Conservation (phyloP, 2,113 vertebrate genomes). For the Nesoenas mayeri region DNA sequence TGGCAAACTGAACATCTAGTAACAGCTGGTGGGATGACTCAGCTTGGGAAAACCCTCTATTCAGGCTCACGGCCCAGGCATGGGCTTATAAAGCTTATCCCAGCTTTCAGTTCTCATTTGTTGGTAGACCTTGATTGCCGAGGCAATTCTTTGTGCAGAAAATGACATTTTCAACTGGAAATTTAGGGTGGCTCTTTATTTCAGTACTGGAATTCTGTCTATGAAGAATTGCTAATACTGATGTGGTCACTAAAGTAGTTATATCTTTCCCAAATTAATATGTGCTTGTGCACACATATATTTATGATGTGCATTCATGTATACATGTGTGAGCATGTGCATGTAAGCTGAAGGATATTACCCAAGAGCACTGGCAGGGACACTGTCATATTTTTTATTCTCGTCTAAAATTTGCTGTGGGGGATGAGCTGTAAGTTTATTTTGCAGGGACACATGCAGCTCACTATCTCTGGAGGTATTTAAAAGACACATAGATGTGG, state of each 20-base stretch:
- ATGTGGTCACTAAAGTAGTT: not conserved
- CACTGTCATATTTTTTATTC: not conserved
- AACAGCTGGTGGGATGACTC: slow-evolving; percentile 20
- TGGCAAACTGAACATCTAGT: slow-evolving; percentile 12
- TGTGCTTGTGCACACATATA: no score
- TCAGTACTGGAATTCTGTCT: not conserved
- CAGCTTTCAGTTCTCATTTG: not conserved
- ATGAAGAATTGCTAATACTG: not conserved
- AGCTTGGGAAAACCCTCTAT: not conserved
- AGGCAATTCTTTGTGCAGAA: not conserved
- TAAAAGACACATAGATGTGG: no score
- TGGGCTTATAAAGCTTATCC: not conserved
- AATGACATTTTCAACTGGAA: not conserved
- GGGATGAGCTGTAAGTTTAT: not conserved
- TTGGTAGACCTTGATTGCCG: not conserved
- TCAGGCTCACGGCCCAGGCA: not conserved
- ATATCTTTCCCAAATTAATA: not conserved
- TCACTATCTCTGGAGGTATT: not conserved
- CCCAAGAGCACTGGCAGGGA: not conserved
- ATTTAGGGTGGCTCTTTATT: not conserved
- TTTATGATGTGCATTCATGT: not conserved
- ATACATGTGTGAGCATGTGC: not conserved
- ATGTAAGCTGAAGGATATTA: not conserved
- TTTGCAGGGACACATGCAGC: not conserved
- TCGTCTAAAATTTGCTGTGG: not conserved